These are phyloP conservation scores for Meandrina meandrites DNA, from an alignment of 92 coral and sea anemone species.

Conservation along the genomic window DNA sequence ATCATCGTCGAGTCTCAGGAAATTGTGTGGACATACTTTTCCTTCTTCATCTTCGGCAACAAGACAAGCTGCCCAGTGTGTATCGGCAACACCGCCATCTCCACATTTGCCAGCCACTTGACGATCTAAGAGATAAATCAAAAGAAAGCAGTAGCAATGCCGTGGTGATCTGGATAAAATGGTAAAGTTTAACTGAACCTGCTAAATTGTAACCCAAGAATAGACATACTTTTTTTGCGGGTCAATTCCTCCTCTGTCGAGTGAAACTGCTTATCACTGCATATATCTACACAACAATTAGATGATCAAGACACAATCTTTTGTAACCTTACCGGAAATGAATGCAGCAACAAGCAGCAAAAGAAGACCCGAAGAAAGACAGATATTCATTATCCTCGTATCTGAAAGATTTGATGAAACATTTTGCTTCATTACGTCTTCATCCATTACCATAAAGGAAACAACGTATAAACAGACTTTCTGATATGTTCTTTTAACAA, in stretches of 20 bases:
- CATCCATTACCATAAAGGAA: not conserved
- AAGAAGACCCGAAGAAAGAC: not conserved
- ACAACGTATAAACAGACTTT: not conserved
- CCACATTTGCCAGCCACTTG: slow-evolving; percentile 32
- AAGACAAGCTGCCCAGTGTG: slow-evolving; percentile 35
- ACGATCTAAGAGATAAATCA: not conserved
- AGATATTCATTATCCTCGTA: not conserved
- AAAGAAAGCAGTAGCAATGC: not conserved
- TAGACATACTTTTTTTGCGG: not conserved
- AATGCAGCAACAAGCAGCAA: slow-evolving; percentile 12
- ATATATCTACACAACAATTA: not conserved
- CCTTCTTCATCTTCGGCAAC: slow-evolving; percentile 24
- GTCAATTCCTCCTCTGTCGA: no score
- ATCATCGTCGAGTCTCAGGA: slow-evolving; percentile 27
- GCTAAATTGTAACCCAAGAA: no score
- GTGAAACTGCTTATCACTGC: not conserved
- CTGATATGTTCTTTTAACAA: not conserved
- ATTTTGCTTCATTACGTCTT: not conserved
- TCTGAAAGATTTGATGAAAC: not conserved
- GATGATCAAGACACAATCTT: not conserved
- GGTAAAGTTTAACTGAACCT: not conserved
- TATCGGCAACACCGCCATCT: slow-evolving; percentile 7
- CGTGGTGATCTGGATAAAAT: not conserved
- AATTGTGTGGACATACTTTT: slow-evolving; percentile 33
- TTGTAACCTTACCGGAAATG: slow-evolving; percentile 1